Conservation (phyloP, 2,888 invertebrate genomes). For the Pandemis corylana region DNA sequence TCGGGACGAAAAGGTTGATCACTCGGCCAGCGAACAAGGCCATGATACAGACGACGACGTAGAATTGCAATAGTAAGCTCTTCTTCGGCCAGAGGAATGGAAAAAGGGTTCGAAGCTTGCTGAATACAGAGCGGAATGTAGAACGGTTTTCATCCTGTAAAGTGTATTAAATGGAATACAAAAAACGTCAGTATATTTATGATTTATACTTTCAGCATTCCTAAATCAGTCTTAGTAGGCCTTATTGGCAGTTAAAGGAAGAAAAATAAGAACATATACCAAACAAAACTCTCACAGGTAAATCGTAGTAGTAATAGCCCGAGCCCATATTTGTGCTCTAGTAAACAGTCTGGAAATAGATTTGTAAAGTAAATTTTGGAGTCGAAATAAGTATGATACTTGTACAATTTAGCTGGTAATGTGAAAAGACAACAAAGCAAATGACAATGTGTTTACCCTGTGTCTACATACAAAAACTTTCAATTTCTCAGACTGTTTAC, state of each 20-base stretch:
- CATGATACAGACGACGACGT: slow-evolving; percentile 92
- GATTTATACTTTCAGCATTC: too few species aligned
- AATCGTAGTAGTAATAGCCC: slow-evolving; percentile 51
- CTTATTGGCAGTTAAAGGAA: not conserved
- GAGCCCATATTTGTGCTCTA: slow-evolving; percentile 43
- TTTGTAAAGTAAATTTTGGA: not conserved
- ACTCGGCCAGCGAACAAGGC: slow-evolving; percentile 92
- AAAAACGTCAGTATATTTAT: too few species aligned
- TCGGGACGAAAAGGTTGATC: slow-evolving; percentile 96
- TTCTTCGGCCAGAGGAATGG: slow-evolving; percentile 98
- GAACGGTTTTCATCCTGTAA: slow-evolving; percentile 86
- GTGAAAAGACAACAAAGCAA: not conserved
- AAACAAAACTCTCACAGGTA: slow-evolving; percentile 54
- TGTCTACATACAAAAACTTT: slow-evolving; percentile 21
- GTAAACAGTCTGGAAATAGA: slow-evolving; percentile 55
- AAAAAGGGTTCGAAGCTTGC: slow-evolving; percentile 90
- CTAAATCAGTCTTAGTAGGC: too few species aligned
- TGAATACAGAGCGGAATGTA: slow-evolving; percentile 91
- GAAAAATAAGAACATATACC: slow-evolving; percentile 26
- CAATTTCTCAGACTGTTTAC: slow-evolving; percentile 53
- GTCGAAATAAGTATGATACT: not conserved
- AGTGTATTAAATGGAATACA: not conserved
- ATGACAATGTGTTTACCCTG: not conserved
- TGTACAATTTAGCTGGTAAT: not conserved
- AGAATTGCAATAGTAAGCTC: slow-evolving; percentile 89